Evolutionary conservation across 2,888 invertebrate species (phyloP).

Genomic region (Nipponacmea schrenckii): DNA sequence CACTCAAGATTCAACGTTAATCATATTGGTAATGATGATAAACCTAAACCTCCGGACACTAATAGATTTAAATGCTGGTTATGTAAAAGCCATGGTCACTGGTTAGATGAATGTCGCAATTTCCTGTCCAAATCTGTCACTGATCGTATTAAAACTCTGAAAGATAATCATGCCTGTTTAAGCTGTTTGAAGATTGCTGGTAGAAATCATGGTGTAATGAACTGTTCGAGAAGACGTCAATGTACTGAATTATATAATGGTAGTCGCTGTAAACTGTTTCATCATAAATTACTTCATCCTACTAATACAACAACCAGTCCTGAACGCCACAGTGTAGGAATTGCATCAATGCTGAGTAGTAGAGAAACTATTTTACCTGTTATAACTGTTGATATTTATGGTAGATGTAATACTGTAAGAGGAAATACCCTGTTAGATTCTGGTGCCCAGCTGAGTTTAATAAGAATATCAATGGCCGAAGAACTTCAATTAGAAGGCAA

Average conservation of each 20-base stretch:
- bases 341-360: not conserved
- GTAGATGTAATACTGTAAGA: not conserved
- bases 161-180: not conserved
- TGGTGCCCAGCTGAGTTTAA: not conserved
- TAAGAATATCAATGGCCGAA: too few species aligned
- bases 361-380: not conserved
- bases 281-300: not conserved
- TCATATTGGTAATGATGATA: not conserved
- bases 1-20: not conserved
- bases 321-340: not conserved
- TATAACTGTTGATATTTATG: not conserved
- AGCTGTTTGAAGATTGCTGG: not conserved
- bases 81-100: not conserved
- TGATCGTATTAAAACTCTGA: not conserved
- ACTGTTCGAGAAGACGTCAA: conserved; percentile 1
- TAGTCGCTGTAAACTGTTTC: not conserved
- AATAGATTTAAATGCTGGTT: not conserved
- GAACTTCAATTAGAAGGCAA: too few species aligned
- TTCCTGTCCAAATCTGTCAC: not conserved
- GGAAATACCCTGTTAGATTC: not conserved
- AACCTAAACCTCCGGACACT: not conserved
- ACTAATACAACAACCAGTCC: not conserved
- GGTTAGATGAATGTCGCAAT: not conserved
- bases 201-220: not conserved
- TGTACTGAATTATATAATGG: not conserved